These are phyloP conservation scores for Yponomeuta sedellus DNA, from an alignment of 2,888 invertebrate genomes.

Conservation along the genomic window DNA sequence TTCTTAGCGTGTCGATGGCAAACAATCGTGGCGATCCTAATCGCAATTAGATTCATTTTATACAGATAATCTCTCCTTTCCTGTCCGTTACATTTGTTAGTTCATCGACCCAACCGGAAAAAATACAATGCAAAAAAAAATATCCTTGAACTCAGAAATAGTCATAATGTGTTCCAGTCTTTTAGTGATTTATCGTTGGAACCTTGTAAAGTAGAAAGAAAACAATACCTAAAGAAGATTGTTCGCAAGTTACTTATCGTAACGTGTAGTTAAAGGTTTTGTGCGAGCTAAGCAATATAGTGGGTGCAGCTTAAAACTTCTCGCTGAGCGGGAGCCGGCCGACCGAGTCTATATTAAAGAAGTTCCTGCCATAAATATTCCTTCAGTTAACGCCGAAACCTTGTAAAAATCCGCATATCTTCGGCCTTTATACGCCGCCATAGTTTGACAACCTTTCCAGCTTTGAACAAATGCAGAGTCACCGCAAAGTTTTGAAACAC, in stretches of 20 bases:
- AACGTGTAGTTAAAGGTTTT: conserved; percentile 25
- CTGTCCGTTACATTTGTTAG: too few species aligned
- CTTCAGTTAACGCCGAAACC: conserved; percentile 65
- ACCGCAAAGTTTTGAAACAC: too few species aligned
- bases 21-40: too few species aligned
- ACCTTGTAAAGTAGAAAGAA: too few species aligned
- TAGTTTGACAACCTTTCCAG: background rate
- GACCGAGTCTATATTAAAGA: conserved; percentile 68
- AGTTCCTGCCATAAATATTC: conserved; percentile 74
- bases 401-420: conserved; percentile 36
- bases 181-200: too few species aligned
- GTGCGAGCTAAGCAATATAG: conserved; percentile 25
- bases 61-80: too few species aligned
- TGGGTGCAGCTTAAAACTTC: conserved; percentile 63
- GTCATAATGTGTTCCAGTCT: too few species aligned
- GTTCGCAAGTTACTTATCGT: conserved; percentile 12
- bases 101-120: too few species aligned
- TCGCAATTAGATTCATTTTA: too few species aligned
- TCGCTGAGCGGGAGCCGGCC: conserved; percentile 31
- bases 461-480: background rate
- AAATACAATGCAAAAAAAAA: too few species aligned
- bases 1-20: too few species aligned
- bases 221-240: conserved; percentile 7
- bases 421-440: background rate
- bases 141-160: too few species aligned